These are phyloP conservation scores for Opisthocomus hoazin DNA, from an alignment of 2,113 vertebrate species.

Conservation along the genomic window DNA sequence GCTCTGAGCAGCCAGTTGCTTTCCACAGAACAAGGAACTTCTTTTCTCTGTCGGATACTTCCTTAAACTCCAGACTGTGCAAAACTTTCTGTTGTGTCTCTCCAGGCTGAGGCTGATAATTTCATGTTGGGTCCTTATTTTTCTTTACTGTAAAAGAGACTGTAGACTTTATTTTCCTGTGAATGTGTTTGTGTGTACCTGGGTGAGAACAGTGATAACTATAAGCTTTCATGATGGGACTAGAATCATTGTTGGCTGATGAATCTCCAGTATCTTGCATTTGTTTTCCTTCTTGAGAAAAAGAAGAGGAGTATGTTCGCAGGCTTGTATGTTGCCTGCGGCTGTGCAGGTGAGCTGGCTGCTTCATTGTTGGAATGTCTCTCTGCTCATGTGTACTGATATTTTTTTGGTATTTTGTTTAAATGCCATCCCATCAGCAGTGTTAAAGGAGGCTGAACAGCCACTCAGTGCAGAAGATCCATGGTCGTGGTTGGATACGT, in stretches of 20 bases:
- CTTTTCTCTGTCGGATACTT: background rate
- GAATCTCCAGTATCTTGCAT: background rate
- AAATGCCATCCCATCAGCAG: slow-evolving; percentile 39
- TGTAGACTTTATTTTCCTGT: background rate
- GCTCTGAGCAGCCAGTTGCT: background rate
- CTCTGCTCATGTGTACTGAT: background rate
- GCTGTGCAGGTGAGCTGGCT: background rate
- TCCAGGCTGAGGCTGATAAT: background rate
- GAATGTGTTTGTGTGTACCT: background rate
- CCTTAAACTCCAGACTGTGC: background rate
- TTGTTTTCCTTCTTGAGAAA: background rate
- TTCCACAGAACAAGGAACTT: background rate
- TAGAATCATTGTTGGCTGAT: background rate
- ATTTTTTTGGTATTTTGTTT: background rate
- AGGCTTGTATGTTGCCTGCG: background rate
- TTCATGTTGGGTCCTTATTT: background rate
- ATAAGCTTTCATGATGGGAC: background rate
- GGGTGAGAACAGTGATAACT: background rate
- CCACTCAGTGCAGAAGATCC: background rate
- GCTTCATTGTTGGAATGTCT: background rate
- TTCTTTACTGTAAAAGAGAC: background rate
- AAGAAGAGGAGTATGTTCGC: background rate
- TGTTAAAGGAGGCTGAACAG: slow-evolving; percentile 39
- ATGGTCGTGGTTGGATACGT: background rate
- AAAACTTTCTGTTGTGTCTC: background rate